These are phyloP conservation scores for Cerastoderma edule DNA, from an alignment of 2,888 invertebrate species.

Conservation along the genomic window DNA sequence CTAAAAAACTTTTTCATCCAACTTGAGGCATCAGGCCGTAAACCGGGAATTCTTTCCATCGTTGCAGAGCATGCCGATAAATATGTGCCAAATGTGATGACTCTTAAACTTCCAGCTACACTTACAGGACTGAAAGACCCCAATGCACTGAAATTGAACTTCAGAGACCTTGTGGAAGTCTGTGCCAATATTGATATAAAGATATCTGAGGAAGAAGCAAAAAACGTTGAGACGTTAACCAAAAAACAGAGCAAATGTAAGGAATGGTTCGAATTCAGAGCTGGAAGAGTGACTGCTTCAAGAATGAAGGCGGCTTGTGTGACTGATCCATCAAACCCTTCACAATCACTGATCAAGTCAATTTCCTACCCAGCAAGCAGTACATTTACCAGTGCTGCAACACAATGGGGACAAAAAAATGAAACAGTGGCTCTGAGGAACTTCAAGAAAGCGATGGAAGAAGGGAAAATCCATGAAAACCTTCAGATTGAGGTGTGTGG, in stretches of 20 bases:
- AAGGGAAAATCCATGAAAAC: conserved; percentile 29
- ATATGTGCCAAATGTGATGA: conserved; percentile 20
- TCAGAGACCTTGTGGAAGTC: conserved; percentile 8
- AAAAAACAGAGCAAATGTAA: conserved; percentile 17
- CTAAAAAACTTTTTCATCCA: no score
- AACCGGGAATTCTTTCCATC: conserved; percentile 31
- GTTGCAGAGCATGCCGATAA: conserved; percentile 24
- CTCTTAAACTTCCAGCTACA: conserved; percentile 16
- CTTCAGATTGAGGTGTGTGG: conserved; percentile 34
- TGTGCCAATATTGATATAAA: conserved; percentile 20
- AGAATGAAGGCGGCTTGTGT: conserved; percentile 30
- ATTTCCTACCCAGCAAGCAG: conserved; percentile 46
- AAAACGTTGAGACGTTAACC: conserved; percentile 21
- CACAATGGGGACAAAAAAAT: conserved; percentile 55
- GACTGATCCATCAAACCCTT: conserved; percentile 29
- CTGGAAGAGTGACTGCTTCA: conserved; percentile 45
- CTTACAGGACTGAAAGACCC: conserved; percentile 19
- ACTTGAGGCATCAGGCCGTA: no score
- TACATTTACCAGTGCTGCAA: conserved; percentile 30
- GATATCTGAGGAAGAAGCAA: conserved; percentile 10
- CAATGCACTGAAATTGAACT: conserved; percentile 1
- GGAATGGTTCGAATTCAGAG: conserved; percentile 35
- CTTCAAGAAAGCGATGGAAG: conserved; percentile 28
- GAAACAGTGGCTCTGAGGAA: conserved; percentile 22
- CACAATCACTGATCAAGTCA: conserved; percentile 33